Base-by-base conservation (phyloP, 2,113 vertebrate species). In the Silurus asotus region DNA sequence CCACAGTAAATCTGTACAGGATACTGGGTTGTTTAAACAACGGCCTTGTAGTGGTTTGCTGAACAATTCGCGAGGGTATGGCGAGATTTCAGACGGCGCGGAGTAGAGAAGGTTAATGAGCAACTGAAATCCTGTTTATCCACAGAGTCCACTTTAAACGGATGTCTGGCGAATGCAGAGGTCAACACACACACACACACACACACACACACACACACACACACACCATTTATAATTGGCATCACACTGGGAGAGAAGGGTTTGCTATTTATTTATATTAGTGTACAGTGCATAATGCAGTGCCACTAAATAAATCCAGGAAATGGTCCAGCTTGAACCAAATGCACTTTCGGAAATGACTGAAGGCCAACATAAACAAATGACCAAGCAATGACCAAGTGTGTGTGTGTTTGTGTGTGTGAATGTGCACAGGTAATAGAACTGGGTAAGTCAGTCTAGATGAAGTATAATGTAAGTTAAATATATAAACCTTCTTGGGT, bases 71-170 rank as follows among this genome's bases (percentile, higher is more conserved):
- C 9, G 20, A 75, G 69, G 49, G 55, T 59, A 72, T 11, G 56
- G 9, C 25, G 69, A 23, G 37, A 56, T 49, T 14, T 14, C 61
- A 59, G 82, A 74, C 2, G 6, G 45, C 1, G 25, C 55, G 9
- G 48, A 25, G 37, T 28, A 14, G 83, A 76, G 69, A 84, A 48
- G 72, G 58, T 67, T 67, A 83, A 87, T 69, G 70, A 87, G 72
- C 81, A 78, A 83, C 70, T 67, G 20, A 49, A 69, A 61, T 61
- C 53, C 17, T 78, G 72, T 83, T 58, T 67, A 77, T 65, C 37
- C 23, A 55, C 69, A 23, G 79, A 86, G 79, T 45, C 28, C 28
- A 48, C n/a, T 69, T 51, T 25, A 64, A 55, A 77, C 6, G 49
- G 58, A 79, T 53, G 61, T 17, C 10, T 82, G 51, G 6, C 7